A percentile compares a stretch with the other conserved stretches of the same genome.
phyloP scores from a whole-genome alignment of 2,797 vertebrate species.

The Neoniphon sammara region DNA sequence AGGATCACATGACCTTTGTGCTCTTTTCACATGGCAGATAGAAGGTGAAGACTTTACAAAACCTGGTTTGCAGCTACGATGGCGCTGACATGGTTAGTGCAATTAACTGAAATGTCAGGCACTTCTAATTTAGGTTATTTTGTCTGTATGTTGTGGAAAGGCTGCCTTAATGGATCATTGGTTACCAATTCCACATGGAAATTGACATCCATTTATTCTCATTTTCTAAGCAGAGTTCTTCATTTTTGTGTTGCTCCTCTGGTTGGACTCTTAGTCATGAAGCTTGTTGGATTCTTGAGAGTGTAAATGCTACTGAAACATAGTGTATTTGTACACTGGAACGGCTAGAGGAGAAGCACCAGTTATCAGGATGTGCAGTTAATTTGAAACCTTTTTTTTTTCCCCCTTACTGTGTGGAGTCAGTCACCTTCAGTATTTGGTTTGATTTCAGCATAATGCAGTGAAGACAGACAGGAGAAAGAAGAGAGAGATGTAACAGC shows the following conservation, averaged over 20 bases:
- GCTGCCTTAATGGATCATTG: conserved; percentile 84
- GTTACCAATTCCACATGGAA: conserved; percentile 85
- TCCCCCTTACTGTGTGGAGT: not conserved
- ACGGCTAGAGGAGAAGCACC: not conserved
- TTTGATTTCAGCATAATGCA: conserved; percentile 17
- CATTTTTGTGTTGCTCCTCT: conserved; percentile 53
- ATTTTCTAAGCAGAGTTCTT: conserved; percentile 78
- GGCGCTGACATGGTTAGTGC: conserved; percentile 76
- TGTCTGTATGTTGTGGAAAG: conserved; percentile 82
- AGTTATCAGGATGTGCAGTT: conserved; percentile 1
- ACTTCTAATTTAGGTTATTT: conserved; percentile 83
- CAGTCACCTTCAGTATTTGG: conserved; percentile 8
- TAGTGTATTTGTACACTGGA: not conserved
- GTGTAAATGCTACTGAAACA: not conserved
- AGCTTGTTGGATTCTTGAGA: conserved; percentile 23
- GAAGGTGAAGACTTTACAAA: conserved; percentile 70
- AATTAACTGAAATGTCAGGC: conserved; percentile 87
- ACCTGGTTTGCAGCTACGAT: conserved; percentile 76
- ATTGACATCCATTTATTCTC: conserved; percentile 84
- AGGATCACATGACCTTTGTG: conserved; percentile 22
- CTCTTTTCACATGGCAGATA: conserved; percentile 38
- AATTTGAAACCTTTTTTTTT: conserved; percentile 12
- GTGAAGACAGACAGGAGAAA: conserved; percentile 34
- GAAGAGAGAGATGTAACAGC: conserved; percentile 65
- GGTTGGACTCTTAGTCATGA: conserved; percentile 30